Base-by-base conservation (phyloP, 2,888 invertebrate species). In the Polydesmus complanatus region DNA sequence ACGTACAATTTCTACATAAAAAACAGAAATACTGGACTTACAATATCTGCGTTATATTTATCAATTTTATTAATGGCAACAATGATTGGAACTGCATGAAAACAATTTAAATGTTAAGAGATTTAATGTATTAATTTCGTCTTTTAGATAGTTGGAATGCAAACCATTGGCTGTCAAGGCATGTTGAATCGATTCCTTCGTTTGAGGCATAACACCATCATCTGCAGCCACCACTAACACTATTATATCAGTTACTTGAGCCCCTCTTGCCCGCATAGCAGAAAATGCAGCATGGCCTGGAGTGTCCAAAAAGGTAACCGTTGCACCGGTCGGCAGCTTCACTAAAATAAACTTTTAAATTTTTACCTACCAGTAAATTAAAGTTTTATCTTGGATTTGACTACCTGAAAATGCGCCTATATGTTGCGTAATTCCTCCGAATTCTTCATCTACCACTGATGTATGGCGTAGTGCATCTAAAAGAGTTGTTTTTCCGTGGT, bases 31-130 rank as follows among this genome's bases (percentile, higher is more conserved):
- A 27, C 48, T 26, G 19, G 54, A 73, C 73, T 69, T 66, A 91
- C 92, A 75, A 94, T 82, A 79, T 96, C 83, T 64, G 88, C 89
- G 72, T 83, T 83, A 62, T 86, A 85, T 71, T 93, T 90, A 78
- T 98, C 98, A 69, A 95, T 91, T 80, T 98, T 99, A 78, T 99
- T 98, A 66, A 98, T 85, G 47, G 97, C 98, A 67, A 98, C 93
- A 70, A 98, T 83, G 47, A 98, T 85, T 0, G 95, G 93, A 68
- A 96, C 92, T 86, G 60, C 1, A 57, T 54, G 50, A 54, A 63
- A 37, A 8, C 1, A 21, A 48, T 50, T 2, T 23, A 21, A 25
- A 26, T 21, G 47, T 3, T 2, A 60, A 47, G 25, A 58, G n/a
- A 22, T 58, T 8, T n/a, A 58, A 25, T 51, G 25, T 52, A 49